A percentile compares a stretch with the other conserved stretches of the same genome.
These are phyloP conservation scores for Heliconius nattereri DNA, from an alignment of 1,140 invertebrate genomes.

Conservation along the genomic window DNA sequence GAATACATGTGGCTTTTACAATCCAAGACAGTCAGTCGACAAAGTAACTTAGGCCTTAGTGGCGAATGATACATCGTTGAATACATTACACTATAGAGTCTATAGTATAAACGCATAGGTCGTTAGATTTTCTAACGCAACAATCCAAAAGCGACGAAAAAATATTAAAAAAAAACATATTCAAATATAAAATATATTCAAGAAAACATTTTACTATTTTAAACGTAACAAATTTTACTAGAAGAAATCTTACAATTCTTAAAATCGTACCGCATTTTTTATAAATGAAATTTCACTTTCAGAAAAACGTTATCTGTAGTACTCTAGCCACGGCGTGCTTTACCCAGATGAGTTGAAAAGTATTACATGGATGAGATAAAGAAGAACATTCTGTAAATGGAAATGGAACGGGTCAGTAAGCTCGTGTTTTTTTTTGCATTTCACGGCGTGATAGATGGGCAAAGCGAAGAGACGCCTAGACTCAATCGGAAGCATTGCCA, in stretches of 20 bases:
- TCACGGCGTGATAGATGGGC: slow-evolving; percentile 74
- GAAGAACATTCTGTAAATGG: slow-evolving; percentile 72
- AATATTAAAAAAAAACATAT: not conserved
- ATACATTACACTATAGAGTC: no score
- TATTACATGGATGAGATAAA: slow-evolving; percentile 61
- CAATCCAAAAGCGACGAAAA: no score
- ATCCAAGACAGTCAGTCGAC: not conserved
- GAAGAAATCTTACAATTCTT: not conserved
- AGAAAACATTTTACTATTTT: not conserved
- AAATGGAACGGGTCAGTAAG: slow-evolving; percentile 76
- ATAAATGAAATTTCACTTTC: slow-evolving; percentile 16
- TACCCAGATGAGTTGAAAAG: slow-evolving; percentile 27
- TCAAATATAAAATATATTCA: not conserved
- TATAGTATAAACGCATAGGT: no score
- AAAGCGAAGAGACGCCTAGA: slow-evolving; percentile 47
- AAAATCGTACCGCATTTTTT: slow-evolving; percentile 1
- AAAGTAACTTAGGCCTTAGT: no score
- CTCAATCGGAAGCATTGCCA: slow-evolving; percentile 57
- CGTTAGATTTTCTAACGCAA: no score
- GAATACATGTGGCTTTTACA: not conserved
- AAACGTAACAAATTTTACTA: not conserved
- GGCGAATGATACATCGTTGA: no score
- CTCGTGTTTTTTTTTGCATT: slow-evolving; percentile 68
- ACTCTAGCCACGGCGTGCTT: slow-evolving; percentile 19
- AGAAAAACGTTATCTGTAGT: slow-evolving; percentile 26